Conservation (phyloP, 2,113 vertebrate species). For the Ia io region DNA sequence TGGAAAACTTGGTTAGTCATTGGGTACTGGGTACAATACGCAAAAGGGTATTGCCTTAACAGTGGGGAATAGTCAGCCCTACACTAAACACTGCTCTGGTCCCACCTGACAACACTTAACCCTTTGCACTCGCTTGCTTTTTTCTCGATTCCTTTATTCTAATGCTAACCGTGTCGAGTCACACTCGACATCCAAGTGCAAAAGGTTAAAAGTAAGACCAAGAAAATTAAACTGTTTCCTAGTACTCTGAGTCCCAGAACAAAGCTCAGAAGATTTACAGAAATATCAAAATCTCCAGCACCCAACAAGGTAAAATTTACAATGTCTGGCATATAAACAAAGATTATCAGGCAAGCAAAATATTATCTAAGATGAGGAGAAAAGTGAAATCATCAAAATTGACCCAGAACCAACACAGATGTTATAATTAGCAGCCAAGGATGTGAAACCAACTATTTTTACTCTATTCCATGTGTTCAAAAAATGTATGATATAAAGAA, state of each 20-base stretch:
- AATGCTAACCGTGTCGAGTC: too few species aligned
- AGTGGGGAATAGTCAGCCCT: neutral
- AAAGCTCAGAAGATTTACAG: conserved; percentile 15
- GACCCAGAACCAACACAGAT: neutral
- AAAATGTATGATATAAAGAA: neutral
- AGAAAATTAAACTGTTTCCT: neutral
- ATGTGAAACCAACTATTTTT: neutral
- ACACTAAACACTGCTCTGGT: neutral
- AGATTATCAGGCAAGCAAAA: neutral
- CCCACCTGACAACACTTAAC: neutral
- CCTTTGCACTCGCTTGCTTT: too few species aligned
- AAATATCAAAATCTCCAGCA: conserved; percentile 45
- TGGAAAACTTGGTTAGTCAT: neutral
- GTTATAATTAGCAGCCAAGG: neutral
- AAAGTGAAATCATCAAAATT: neutral
- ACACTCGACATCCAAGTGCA: too few species aligned
- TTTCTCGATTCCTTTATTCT: too few species aligned
- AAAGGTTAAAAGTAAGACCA: neutral
- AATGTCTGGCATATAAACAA: neutral
- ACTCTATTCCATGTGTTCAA: neutral
- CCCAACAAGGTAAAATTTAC: neutral
- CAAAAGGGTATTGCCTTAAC: neutral
- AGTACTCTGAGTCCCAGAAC: neutral
- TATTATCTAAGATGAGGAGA: neutral
- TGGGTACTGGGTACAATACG: neutral